Percentiles rank a stretch among this genome's conserved stretches.
Conservation (phyloP, 1,140 invertebrate genomes). For the Drosophila bocki region DNA sequence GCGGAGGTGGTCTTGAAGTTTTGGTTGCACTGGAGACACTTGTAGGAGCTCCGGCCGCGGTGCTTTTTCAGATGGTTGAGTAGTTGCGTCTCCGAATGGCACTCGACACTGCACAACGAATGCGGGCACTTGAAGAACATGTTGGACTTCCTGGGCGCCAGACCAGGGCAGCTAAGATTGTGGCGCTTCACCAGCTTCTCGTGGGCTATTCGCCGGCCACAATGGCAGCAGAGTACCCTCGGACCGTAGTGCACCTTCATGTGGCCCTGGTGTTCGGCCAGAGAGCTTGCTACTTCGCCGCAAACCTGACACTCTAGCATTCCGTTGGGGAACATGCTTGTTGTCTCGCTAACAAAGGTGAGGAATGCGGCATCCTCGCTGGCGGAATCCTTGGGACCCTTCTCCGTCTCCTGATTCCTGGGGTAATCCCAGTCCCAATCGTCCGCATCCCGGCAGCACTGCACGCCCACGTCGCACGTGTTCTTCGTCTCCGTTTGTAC, state of each 20-base stretch:
- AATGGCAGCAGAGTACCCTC: constrained; percentile 39
- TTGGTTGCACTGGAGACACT: constrained; percentile 40
- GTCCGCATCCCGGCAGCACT: constrained; percentile 31
- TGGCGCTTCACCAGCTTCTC: constrained; percentile 33
- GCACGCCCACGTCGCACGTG: constrained; percentile 24
- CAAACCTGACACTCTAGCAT: constrained; percentile 66
- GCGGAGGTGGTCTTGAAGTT: constrained; percentile 30
- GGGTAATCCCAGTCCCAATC: constrained; percentile 11
- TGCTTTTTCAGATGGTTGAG: constrained; percentile 43
- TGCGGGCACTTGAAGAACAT: constrained; percentile 59
- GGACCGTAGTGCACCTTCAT: constrained; percentile 57
- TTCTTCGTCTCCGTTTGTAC: constrained; percentile 24
- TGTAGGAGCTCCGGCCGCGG: constrained; percentile 7
- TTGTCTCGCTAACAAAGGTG: constrained; percentile 45
- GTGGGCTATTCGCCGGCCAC: constrained; percentile 44
- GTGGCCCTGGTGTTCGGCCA: constrained; percentile 46
- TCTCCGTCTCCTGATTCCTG: neutral
- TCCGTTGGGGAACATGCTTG: constrained; percentile 51
- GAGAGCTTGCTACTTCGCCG: constrained; percentile 50
- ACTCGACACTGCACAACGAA: constrained; percentile 36
- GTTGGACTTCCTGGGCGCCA: neutral
- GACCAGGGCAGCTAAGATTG: constrained; percentile 24
- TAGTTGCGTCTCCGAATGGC: constrained; percentile 38
- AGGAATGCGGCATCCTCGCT: constrained; percentile 22
- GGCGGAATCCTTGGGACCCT: neutral